Conservation (phyloP, 2,888 invertebrate species). For the Girardia tigrina region DNA sequence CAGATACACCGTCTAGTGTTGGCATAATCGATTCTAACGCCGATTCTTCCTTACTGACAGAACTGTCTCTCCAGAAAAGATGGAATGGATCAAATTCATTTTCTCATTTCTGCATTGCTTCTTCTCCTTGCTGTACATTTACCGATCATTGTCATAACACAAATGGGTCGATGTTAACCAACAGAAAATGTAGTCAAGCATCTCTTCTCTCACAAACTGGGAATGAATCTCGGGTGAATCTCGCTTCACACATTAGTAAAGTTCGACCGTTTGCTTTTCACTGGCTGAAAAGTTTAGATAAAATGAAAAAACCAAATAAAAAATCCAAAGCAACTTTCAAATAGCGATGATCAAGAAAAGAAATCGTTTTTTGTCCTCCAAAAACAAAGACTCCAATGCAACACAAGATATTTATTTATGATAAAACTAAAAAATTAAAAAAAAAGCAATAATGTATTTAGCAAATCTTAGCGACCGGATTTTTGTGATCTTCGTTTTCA, state of each 20-base stretch:
- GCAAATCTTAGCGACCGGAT: neutral
- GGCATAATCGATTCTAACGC: neutral
- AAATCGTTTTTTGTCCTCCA: too few species aligned
- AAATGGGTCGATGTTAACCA: neutral
- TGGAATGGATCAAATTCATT: conserved; percentile 7
- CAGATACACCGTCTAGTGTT: neutral
- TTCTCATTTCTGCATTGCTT: conserved; percentile 6
- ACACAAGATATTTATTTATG: neutral
- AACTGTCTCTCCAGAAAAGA: neutral
- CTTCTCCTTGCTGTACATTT: conserved; percentile 20
- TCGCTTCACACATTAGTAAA: neutral
- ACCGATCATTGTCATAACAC: conserved; percentile 3
- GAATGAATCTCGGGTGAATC: neutral
- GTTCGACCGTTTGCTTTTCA: conserved; percentile 10
- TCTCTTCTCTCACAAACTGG: neutral
- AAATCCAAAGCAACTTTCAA: too few species aligned
- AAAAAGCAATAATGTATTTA: neutral
- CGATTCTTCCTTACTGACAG: neutral
- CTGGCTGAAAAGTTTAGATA: conserved; percentile 7
- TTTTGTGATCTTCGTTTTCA: conserved; percentile 9
- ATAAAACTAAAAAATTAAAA: neutral
- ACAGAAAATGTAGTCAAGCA: neutral
- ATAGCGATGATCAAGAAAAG: too few species aligned
- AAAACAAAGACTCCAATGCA: too few species aligned
- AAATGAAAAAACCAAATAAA: neutral